These are phyloP conservation scores for Syngnathus typhle DNA, from an alignment of 2,113 vertebrate genomes.

Conservation along the genomic window DNA sequence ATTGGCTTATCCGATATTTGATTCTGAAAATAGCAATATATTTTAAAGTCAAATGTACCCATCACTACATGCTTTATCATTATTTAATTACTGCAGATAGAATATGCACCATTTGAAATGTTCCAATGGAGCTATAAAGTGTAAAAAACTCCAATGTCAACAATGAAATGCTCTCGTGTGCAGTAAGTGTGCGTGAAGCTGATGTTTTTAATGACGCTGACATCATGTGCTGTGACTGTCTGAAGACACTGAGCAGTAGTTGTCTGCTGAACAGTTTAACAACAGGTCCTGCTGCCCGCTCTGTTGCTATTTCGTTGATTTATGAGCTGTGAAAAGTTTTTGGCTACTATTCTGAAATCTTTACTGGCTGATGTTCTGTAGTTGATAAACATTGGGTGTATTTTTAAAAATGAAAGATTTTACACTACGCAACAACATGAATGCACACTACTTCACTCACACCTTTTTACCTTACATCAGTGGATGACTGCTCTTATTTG, in stretches of 20 bases:
- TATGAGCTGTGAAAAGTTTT: slow-evolving; percentile 12
- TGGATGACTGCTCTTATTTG: too few species aligned
- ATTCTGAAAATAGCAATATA: neutral
- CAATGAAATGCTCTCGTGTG: neutral
- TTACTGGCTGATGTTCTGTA: slow-evolving; percentile 8
- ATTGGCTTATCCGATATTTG: neutral
- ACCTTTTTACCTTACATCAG: neutral
- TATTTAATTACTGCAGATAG: neutral
- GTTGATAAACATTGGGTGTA: slow-evolving; percentile 17
- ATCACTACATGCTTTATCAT: neutral
- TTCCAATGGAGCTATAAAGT: neutral
- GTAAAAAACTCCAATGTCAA: neutral
- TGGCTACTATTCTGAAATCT: slow-evolving; percentile 8
- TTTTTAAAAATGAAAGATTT: slow-evolving; percentile 1
- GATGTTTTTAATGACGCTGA: neutral
- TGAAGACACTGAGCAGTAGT: slow-evolving; percentile 17
- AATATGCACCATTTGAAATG: neutral
- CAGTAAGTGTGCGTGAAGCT: neutral
- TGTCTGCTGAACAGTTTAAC: neutral
- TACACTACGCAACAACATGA: neutral
- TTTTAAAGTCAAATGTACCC: neutral
- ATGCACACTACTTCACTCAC: neutral
- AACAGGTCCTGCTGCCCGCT: slow-evolving; percentile 4
- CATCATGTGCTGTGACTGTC: slow-evolving; percentile 5
- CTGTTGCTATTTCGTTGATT: slow-evolving; percentile 21